These are phyloP conservation scores for Conomelus anceps DNA, from an alignment of 2,888 invertebrate genomes.

Conservation along the genomic window DNA sequence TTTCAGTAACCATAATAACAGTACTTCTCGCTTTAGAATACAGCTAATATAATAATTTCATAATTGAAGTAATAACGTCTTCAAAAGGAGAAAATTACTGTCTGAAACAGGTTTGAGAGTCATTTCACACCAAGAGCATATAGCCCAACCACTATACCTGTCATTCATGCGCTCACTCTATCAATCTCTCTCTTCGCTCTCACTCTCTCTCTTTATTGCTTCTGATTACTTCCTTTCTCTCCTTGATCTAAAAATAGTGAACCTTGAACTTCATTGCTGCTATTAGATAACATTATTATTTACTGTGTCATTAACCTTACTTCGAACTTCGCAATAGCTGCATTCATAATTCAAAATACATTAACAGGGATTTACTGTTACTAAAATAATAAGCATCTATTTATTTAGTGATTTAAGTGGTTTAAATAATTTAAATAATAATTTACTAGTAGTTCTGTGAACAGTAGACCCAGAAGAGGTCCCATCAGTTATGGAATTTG, in stretches of 20 bases:
- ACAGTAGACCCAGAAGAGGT: too few relatives aligned
- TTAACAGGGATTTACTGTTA: not conserved
- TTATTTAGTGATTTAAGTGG: too few relatives aligned
- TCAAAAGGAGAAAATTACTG: not conserved
- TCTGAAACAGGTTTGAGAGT: not conserved
- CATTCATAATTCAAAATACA: not conserved
- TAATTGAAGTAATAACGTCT: not conserved
- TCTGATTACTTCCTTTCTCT: not conserved
- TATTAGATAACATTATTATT: not conserved
- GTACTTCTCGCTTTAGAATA: not conserved
- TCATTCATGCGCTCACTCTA: not conserved
- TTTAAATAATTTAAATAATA: too few relatives aligned
- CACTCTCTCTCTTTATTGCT: not conserved
- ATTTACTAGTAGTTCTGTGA: too few relatives aligned
- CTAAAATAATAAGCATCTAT: too few relatives aligned
- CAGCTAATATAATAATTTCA: not conserved
- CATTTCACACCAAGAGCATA: not conserved
- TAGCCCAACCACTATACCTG: too few relatives aligned
- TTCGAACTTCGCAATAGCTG: not conserved
- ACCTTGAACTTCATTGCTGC: not conserved
- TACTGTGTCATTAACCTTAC: not conserved
- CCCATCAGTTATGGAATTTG: too few relatives aligned
- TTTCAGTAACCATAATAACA: not conserved
- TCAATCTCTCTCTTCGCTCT: not conserved
- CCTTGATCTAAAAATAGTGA: not conserved